Base-by-base conservation (phyloP, 2,888 invertebrate genomes). In the Adineta ricciae region DNA sequence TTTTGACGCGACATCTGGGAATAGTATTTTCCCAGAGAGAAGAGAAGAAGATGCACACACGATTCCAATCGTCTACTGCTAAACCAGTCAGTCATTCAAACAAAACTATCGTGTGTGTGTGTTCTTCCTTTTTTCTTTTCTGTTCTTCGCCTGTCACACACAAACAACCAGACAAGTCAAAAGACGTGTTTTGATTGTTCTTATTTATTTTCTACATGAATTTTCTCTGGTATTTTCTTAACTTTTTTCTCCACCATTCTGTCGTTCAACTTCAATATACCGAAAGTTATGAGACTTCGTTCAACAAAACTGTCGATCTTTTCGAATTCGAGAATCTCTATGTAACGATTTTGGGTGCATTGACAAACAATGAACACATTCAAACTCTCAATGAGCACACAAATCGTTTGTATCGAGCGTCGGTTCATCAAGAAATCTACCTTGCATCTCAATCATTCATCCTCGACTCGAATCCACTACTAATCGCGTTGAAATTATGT, bases 401-500 rank as follows among this genome's bases (percentile, higher is more conserved):
- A 14, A 41, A 38, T 78, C 38, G n/a, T 14, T 19, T 78, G 19
- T 64, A 64, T 64, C 32, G 64, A 32, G n/a, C 24, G 14, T 24
- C 24, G 4, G 38, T 21, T 24, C 36, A 78, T n/a, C 24, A 78
- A 41, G 41, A 41, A 24, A 78, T 78, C 11, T 41, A 38, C 14
- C n/a, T 78, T 11, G 21, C 78, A 38, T 78, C 78, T 9, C n/a
- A 38, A 78, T 78, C 78, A n/a, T 78, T 78, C 41, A 9, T 78
- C n/a, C n/a, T 78, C n/a, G 78, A 78, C 41, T 78, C 78, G 41
- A 78, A 78, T 78, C 78, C 78, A 78, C n/a, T 78, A 78, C 14
- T 78, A n/a, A 78, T 78, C 4, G 14, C 78, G 14, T 36, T 78
- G 3, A 78, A 78, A 78, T 41, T 78, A 78, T 78, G 78, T 41